Base-by-base conservation (phyloP, 2,888 invertebrate genomes). In the Crioceris asparagi region DNA sequence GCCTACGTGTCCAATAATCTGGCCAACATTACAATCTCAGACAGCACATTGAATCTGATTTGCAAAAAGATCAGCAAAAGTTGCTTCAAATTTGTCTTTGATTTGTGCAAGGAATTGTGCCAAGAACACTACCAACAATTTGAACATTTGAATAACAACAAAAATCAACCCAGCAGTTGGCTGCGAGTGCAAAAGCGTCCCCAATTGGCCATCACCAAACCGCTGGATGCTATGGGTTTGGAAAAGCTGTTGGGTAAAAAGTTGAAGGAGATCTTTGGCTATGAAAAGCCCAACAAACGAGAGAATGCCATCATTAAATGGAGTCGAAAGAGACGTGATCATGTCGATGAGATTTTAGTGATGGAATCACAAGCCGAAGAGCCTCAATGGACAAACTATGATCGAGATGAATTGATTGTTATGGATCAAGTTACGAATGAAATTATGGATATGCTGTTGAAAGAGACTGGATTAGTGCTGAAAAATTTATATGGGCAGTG, bases 351-450 rank as follows among this genome's bases (percentile, higher is more conserved):
- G 51, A 69, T 83, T 38, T 64, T 83, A 37, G 74, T 81, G 18
- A 67, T 75, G 38, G 83, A 83, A 59, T 70, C 79, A 33, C 76
- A 75, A 48, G 75, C 74, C 34, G 83, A 83, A 51, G 83, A 84
- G 55, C 66, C 71, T 10, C 73, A 75, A 45, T 85, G 84, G 83
- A 75, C 77, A 1, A 77, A 77, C 55, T 83, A 79, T 54, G 77
- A 80, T 55, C 64, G 71, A 32, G 83, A 83, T 53, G 83, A 83
- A 57, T 63, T 72, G 14, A 69, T 74, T 23, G 76, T 84, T 15
- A 79, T 82, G 52, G 72, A 75, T 50, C 66, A 71, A 49, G 56
- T 73, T 12, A 69, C 78, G 1, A 70, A 73, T 44, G 68, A 71
- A 40, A 67, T 79, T 50, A 64, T 78, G 40, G 65, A 70, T 43